Conservation (phyloP, 1,140 invertebrate species). For the Calliopsis andreniformis region DNA sequence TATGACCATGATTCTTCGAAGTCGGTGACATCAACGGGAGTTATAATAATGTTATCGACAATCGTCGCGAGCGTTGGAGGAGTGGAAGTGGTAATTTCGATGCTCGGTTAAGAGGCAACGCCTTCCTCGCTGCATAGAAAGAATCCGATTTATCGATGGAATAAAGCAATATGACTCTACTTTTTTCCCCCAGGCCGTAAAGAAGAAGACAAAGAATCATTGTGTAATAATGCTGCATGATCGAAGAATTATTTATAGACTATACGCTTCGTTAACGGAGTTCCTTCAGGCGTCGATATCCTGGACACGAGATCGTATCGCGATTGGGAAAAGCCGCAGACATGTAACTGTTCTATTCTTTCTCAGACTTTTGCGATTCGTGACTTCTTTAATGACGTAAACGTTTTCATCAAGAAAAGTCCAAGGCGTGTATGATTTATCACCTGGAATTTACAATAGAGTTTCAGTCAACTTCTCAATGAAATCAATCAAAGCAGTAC, state of each 20-base stretch:
- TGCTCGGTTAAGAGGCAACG: background rate
- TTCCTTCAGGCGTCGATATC: constrained; percentile 31
- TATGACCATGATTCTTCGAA: no score
- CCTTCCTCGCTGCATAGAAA: background rate
- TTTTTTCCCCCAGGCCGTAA: background rate
- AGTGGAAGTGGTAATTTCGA: background rate
- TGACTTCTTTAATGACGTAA: background rate
- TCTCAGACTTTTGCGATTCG: background rate
- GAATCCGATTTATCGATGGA: background rate
- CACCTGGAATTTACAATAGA: no score
- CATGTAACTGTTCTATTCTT: background rate
- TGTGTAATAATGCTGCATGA: constrained; percentile 36
- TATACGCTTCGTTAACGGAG: background rate
- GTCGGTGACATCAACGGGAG: constrained; percentile 2
- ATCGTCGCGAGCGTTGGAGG: background rate
- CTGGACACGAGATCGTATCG: constrained; percentile 40
- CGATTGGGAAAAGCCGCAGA: background rate
- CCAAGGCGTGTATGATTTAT: no score
- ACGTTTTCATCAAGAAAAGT: no score
- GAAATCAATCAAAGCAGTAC: no score
- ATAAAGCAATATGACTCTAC: background rate
- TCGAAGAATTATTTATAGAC: constrained; percentile 49
- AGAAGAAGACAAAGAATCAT: constrained; percentile 15
- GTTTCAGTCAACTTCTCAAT: no score
- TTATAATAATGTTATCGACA: background rate